These are phyloP conservation scores for Petrocephalus sullivani DNA, from an alignment of 2,797 vertebrate species.

Conservation along the genomic window DNA sequence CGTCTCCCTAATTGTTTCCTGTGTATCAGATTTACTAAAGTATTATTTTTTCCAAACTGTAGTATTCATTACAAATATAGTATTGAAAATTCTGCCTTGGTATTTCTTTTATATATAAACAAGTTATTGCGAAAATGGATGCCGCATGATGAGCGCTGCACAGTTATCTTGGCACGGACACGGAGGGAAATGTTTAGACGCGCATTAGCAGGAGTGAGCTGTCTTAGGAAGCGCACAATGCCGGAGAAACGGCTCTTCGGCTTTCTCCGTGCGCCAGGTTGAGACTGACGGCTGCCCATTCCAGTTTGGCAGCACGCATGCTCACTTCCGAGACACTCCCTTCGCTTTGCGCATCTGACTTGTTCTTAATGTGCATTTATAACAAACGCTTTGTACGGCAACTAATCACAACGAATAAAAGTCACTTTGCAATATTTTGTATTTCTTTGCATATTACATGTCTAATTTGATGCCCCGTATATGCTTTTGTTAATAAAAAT, in stretches of 20 bases:
- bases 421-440: neutral
- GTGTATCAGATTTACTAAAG: neutral
- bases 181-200: neutral
- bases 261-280: neutral
- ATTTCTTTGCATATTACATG: neutral
- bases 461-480: neutral
- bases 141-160: neutral
- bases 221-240: neutral
- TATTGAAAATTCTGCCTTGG: neutral
- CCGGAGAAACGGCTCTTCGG: neutral
- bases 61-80: neutral
- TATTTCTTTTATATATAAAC: neutral
- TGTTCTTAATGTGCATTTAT: neutral
- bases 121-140: neutral
- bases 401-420: neutral
- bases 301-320: neutral
- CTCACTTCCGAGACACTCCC: neutral
- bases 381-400: neutral
- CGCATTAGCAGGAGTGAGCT: neutral
- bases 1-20: neutral
- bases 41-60: neutral
- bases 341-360: neutral
- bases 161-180: neutral
- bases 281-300: neutral
- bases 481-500: neutral